Percentiles rank a stretch among this genome's conserved stretches.
Evolutionary conservation across 2,797 vertebrate genomes (phyloP).

Genomic region (Argyrosomus regius): DNA sequence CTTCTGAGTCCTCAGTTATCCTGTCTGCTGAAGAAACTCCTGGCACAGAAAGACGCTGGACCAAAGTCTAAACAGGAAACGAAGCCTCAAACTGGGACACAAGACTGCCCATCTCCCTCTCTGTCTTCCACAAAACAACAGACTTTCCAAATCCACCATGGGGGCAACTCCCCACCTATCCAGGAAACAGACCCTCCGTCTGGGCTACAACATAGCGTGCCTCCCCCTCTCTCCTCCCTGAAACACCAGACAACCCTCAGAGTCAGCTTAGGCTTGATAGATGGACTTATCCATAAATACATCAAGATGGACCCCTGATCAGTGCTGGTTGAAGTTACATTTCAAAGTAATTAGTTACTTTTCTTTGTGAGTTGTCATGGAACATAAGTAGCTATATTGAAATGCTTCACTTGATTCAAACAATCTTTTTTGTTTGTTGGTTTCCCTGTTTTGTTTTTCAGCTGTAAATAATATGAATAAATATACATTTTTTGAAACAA

Average conservation of each 20-base stretch:
- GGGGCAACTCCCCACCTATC: neutral
- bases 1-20: constrained; percentile 90
- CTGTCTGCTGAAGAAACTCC: constrained; percentile 71
- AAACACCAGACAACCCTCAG: constrained; percentile 78
- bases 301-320: constrained; percentile 80
- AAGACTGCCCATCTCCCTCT: constrained; percentile 10
- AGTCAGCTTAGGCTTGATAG: constrained; percentile 91
- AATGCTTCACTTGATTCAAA: neutral
- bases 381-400: neutral
- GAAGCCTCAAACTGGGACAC: constrained; percentile 32
- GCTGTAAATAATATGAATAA: neutral
- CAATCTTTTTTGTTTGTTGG: neutral
- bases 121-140: constrained; percentile 73
- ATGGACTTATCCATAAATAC: constrained; percentile 91
- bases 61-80: constrained; percentile 26
- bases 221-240: constrained; percentile 73
- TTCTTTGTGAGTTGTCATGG: neutral
- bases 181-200: constrained; percentile 28
- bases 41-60: constrained; percentile 41
- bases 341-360: neutral
- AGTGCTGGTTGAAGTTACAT: neutral
- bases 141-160: constrained; percentile 40
- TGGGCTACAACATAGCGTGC: constrained; percentile 3
- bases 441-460: neutral
- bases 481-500: neutral